Conservation (phyloP, 2,797 vertebrate species). For the Clarias platycephalus region DNA sequence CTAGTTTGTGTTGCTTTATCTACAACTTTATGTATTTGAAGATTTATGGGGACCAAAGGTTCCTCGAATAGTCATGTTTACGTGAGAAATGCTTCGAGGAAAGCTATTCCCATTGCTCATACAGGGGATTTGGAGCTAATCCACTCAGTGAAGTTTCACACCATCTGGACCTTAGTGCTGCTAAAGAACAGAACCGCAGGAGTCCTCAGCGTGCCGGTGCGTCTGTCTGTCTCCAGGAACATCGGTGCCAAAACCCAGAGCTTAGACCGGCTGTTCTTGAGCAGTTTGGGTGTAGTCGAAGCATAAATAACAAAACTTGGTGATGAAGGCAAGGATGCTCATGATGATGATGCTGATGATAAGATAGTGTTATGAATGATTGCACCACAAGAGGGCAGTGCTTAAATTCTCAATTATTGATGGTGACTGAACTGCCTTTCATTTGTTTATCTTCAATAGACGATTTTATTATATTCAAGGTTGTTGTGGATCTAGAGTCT, state of each 20-base stretch:
- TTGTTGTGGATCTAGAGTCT: neutral
- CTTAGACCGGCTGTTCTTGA: constrained; percentile 43
- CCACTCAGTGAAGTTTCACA: constrained; percentile 75
- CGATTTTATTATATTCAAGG: neutral
- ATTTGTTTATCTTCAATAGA: neutral
- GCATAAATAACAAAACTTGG: constrained; percentile 46
- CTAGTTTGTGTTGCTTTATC: too few species aligned
- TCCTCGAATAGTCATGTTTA: constrained; percentile 14
- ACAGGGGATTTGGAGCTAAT: constrained; percentile 75
- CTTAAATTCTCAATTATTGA: constrained; percentile 36
- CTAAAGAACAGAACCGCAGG: constrained; percentile 77
- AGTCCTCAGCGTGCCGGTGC: constrained; percentile 54
- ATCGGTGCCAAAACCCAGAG: constrained; percentile 38
- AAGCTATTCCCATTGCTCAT: constrained; percentile 8
- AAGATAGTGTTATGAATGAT: constrained; percentile 41
- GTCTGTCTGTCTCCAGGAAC: constrained; percentile 36
- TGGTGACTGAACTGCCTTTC: neutral
- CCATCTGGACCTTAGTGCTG: constrained; percentile 80
- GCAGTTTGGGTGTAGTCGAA: constrained; percentile 23
- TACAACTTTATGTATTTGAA: neutral
- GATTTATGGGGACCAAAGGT: neutral
- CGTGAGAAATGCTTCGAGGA: constrained; percentile 27
- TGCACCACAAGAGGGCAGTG: constrained; percentile 72
- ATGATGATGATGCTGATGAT: constrained; percentile 24
- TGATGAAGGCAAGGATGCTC: constrained; percentile 37